Evolutionary conservation across 2,113 vertebrate species (phyloP), one percentile per base, ranked within the genome.

Genomic region (Rhinoptilus africanus): DNA sequence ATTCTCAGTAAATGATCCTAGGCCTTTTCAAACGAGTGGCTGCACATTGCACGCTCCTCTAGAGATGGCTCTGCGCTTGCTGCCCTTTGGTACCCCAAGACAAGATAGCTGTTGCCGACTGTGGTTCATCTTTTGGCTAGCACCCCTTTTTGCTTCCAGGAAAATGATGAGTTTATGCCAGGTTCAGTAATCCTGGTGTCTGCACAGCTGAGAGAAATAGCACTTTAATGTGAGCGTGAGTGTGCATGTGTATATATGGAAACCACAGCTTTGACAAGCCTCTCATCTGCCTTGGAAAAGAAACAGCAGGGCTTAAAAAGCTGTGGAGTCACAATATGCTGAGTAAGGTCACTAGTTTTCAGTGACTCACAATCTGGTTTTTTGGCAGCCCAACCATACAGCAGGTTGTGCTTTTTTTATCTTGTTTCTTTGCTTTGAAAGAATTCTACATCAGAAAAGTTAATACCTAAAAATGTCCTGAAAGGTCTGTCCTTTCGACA

Each of bases 351-450:
- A 80, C 54, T 9, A 21, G 62, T 30, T 71, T 92, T 74, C 63
- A 73, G 10, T 88, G 88, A 88, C 54, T 94, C 88, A 48, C 85
- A 90, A 43, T 71, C 92, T 94, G 72, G 7, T 92, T 71, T 93
- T 88, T 68, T 96, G 95, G 72, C 88, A 96, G 68, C 59, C 37
- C 62, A 59, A 22, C 15, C 54, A 59, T 39, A 32, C 9, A 72
- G 59, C 79, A 93, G 72, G 82, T 67, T 95, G 59, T 85, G 72
- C 41, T 80, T 88, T 88, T 94, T 88, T 68, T 0, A 59, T 51
- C 39, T 68, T 64, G 41, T 48, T 84, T 51, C 69, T 89, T 88
- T 86, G 43, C 37, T 68, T 88, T 57, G 27, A 81, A 89, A 79
- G 51, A 57, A 1, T 4, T 50, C 27, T 41, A 28, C 45, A 28